Conservation (phyloP, 2,888 invertebrate genomes). For the Lasius platythorax region DNA sequence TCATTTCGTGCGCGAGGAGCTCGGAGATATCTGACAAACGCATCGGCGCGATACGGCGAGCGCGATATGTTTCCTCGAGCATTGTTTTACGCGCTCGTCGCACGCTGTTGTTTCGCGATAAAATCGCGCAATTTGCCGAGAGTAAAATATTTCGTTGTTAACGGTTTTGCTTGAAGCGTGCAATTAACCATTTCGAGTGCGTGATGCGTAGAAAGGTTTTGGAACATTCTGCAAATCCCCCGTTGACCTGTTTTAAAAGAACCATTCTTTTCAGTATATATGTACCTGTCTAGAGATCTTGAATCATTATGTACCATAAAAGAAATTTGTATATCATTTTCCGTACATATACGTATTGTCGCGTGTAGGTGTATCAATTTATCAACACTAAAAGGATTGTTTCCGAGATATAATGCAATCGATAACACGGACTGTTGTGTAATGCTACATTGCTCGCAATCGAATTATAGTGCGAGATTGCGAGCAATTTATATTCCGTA, state of each 20-base stretch:
- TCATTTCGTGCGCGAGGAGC: constrained; percentile 28
- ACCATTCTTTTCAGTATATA: not conserved
- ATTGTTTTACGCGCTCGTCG: constrained; percentile 41
- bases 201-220: constrained; percentile 9
- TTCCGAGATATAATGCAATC: not conserved
- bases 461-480: not conserved
- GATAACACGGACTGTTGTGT: not conserved
- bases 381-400: not conserved
- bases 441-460: not conserved
- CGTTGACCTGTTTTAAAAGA: not conserved
- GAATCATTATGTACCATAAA: not conserved
- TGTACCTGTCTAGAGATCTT: not conserved
- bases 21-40: constrained; percentile 27
- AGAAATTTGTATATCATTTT: not conserved
- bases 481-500: not conserved
- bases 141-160: constrained; percentile 31
- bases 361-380: not conserved
- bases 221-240: not conserved
- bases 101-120: constrained; percentile 32
- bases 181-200: constrained; percentile 1
- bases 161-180: not conserved
- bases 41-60: constrained; percentile 35
- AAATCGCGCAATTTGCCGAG: constrained; percentile 34
- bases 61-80: constrained; percentile 31
- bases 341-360: not conserved